Evolutionary conservation across 2,888 invertebrate genomes (phyloP).

Genomic region (Spodoptera littoralis): DNA sequence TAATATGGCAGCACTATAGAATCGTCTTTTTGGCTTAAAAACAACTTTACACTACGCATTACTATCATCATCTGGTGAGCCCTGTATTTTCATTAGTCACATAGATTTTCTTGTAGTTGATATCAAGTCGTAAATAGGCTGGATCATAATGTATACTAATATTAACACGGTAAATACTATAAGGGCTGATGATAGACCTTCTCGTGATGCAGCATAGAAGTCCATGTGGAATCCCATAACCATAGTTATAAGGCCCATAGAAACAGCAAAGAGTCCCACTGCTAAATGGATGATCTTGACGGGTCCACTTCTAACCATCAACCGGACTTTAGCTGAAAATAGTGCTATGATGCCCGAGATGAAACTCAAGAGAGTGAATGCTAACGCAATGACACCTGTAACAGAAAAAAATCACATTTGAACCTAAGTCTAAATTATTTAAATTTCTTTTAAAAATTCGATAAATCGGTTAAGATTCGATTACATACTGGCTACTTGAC

Average conservation of each 20-base stretch:
- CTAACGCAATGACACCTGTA: slow-evolving; percentile 86
- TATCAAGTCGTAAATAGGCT: slow-evolving; percentile 78
- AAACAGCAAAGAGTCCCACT: slow-evolving; percentile 84
- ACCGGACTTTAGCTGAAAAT: slow-evolving; percentile 85
- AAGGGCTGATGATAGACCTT: slow-evolving; percentile 73
- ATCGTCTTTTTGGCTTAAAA: slow-evolving; percentile 8
- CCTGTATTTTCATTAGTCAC: slow-evolving; percentile 73
- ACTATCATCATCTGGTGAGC: slow-evolving; percentile 74
- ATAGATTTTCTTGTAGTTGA: slow-evolving; percentile 73
- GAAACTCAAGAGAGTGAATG: slow-evolving; percentile 81
- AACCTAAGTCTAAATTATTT: too few species aligned
- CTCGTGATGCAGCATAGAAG: slow-evolving; percentile 70
- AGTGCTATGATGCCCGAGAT: slow-evolving; percentile 84
- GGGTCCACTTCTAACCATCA: slow-evolving; percentile 82
- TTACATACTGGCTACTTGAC: too few species aligned
- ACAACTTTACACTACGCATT: slow-evolving; percentile 67
- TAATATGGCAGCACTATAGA: too few species aligned
- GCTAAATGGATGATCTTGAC: slow-evolving; percentile 86
- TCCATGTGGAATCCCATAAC: slow-evolving; percentile 81
- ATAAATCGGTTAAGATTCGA: too few species aligned
- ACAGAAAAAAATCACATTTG: slow-evolving; percentile 34
- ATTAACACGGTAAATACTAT: slow-evolving; percentile 76
- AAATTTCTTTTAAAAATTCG: too few species aligned
- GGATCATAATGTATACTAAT: slow-evolving; percentile 73
- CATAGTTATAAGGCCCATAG: slow-evolving; percentile 85